Conservation (phyloP, 2,888 invertebrate genomes). For the Dicycla oo region DNA sequence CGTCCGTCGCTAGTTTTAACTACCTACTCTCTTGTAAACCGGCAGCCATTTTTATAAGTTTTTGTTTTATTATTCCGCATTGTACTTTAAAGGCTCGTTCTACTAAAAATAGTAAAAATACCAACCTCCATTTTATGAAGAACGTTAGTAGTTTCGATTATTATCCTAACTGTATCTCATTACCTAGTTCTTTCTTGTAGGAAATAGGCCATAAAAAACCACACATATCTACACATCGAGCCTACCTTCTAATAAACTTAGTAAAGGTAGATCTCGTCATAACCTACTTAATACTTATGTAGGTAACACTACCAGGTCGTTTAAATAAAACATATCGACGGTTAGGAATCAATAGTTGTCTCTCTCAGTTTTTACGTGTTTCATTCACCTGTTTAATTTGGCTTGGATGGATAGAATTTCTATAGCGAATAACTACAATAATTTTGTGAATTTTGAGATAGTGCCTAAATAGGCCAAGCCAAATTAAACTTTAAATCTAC, state of each 20-base stretch:
- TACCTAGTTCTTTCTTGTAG: slow-evolving; percentile 21
- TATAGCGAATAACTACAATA: no score
- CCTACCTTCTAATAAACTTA: not conserved
- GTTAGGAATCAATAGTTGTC: no score
- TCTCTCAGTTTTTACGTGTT: no score
- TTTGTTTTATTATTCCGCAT: not conserved
- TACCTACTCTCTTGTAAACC: not conserved
- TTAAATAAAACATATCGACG: not conserved
- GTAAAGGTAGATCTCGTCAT: not conserved
- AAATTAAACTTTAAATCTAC: no score
- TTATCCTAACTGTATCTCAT: slow-evolving; percentile 47
- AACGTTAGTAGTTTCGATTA: slow-evolving; percentile 4
- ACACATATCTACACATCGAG: slow-evolving; percentile 15
- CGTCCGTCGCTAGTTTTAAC: no score
- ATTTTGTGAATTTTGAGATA: no score
- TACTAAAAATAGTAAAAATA: not conserved
- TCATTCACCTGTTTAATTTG: no score
- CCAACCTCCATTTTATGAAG: not conserved
- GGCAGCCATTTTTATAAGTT: not conserved
- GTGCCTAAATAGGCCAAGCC: no score
- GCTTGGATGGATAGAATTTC: no score
- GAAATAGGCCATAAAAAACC: slow-evolving; percentile 3
- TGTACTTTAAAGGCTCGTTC: not conserved
- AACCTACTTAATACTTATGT: not conserved
- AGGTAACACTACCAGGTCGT: not conserved